Evolutionary conservation across 2,888 invertebrate genomes (phyloP).

Genomic region (Helleia helle): DNA sequence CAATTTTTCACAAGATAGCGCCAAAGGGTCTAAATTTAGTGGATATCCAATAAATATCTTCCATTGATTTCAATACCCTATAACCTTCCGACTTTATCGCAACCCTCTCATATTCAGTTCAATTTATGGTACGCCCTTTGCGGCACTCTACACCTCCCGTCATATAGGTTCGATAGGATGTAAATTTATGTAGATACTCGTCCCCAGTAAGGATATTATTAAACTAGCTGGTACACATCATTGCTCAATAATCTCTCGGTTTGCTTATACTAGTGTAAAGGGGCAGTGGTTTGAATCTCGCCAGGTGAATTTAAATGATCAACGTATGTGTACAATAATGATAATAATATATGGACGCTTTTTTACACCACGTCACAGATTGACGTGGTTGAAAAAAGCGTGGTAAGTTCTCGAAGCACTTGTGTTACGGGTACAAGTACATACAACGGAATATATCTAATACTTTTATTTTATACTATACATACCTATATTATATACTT

Average conservation of each 20-base stretch:
- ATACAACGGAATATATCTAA: too few relatives aligned
- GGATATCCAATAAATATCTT: constrained; percentile 54
- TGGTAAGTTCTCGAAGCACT: too few relatives aligned
- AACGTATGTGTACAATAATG: too few relatives aligned
- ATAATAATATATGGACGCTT: too few relatives aligned
- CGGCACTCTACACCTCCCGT: constrained; percentile 29
- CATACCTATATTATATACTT: too few relatives aligned
- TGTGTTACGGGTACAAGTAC: too few relatives aligned
- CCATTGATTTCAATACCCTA: constrained; percentile 59
- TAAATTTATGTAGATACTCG: constrained; percentile 10
- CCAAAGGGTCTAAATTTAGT: constrained; percentile 37
- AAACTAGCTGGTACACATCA: constrained; percentile 2
- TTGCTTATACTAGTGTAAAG: too few relatives aligned
- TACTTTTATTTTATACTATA: too few relatives aligned
- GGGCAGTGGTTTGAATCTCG: too few relatives aligned
- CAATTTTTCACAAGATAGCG: constrained; percentile 19
- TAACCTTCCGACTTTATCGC: constrained; percentile 56
- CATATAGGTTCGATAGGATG: constrained; percentile 16
- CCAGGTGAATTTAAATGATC: too few relatives aligned
- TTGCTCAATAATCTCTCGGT: not conserved
- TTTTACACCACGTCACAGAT: too few relatives aligned
- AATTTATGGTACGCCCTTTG: constrained; percentile 56
- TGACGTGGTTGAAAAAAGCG: too few relatives aligned
- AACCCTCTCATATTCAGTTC: constrained; percentile 45
- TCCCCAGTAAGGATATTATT: constrained; percentile 7